Evolutionary conservation across 2,797 vertebrate genomes (phyloP), one percentile per base, ranked within the genome.

Genomic region (Tachyglossus aculeatus): DNA sequence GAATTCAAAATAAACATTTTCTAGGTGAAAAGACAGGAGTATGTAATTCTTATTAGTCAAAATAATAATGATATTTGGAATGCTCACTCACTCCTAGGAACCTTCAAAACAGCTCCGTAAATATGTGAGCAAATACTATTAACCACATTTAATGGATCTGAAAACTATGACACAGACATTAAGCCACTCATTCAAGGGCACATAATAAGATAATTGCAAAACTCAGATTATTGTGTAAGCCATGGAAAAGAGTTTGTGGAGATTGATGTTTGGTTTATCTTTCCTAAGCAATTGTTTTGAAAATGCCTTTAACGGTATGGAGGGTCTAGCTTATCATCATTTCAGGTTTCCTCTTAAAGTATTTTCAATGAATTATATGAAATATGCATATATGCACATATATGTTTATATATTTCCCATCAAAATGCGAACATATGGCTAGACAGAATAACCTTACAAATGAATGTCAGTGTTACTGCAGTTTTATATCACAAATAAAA

Each of bases 401-500:
- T n/a, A n/a, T 19, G 31, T 21, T 36, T 34, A 31, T 40, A 13
- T 51, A 9, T 54, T 78, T 51, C 43, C 6, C 12, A 29, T 55
- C 51, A 62, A 56, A 37, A 33, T 2, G 19, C 61, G 10, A 63
- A 1, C 8, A 3, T 34, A 38, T 1, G 39, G 7, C 22, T 71
- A 66, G 64, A 56, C 4, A 67, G 1, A 43, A 25, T 3, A 18
- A 9, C n/a, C 15, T 22, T 65, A 38, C n/a, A 62, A 15, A 60
- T 7, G 21, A 36, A 33, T 55, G 7, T 6, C 40, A 67, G 2
- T 29, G 43, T 1, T 54, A 53, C 6, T 38, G 3, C 6, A 37
- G 4, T 47, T 68, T 68, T 68, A 60, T 55, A 51, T 36, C 9
- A 34, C 55, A 5, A 40, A n/a, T 24, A 44, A 53, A 63, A 75